Evolutionary conservation across 2,888 invertebrate species (phyloP).

Genomic region (Volucella inanis): DNA sequence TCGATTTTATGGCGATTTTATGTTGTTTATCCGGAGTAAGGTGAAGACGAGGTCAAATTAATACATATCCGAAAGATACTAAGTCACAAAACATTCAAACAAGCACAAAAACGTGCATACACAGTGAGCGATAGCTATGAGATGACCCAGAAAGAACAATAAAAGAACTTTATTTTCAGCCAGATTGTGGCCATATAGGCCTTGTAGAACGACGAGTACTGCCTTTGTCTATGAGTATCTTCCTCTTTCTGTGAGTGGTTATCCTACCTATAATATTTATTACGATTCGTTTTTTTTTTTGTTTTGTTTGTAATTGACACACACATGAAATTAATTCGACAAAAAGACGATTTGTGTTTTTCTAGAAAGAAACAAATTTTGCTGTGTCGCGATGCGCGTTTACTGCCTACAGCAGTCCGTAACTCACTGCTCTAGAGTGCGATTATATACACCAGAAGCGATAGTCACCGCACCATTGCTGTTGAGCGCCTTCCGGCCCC

Average conservation of each 20-base stretch:
- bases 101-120: neutral
- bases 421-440: constrained; percentile 67
- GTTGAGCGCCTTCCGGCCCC: constrained; percentile 15
- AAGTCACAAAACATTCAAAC: constrained; percentile 12
- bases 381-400: constrained; percentile 63
- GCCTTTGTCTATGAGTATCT: constrained; percentile 30
- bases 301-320: constrained; percentile 35
- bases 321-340: constrained; percentile 50
- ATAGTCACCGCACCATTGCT: constrained; percentile 44
- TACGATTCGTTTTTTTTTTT: constrained; percentile 23
- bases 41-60: constrained; percentile 21
- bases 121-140: constrained; percentile 15
- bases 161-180: constrained; percentile 6
- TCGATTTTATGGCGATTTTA: constrained; percentile 11
- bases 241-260: constrained; percentile 4
- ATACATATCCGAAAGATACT: constrained; percentile 14
- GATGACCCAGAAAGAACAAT: constrained; percentile 35
- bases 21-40: constrained; percentile 29
- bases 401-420: constrained; percentile 72
- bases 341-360: constrained; percentile 48
- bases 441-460: constrained; percentile 66
- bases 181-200: constrained; percentile 1
- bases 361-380: constrained; percentile 36
- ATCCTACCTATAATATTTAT: constrained; percentile 7
- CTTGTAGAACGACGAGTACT: neutral